Evolutionary conservation across 2,888 invertebrate species (phyloP), one percentile per base, ranked within the genome.

Genomic region (Philopedon plagiatum): DNA sequence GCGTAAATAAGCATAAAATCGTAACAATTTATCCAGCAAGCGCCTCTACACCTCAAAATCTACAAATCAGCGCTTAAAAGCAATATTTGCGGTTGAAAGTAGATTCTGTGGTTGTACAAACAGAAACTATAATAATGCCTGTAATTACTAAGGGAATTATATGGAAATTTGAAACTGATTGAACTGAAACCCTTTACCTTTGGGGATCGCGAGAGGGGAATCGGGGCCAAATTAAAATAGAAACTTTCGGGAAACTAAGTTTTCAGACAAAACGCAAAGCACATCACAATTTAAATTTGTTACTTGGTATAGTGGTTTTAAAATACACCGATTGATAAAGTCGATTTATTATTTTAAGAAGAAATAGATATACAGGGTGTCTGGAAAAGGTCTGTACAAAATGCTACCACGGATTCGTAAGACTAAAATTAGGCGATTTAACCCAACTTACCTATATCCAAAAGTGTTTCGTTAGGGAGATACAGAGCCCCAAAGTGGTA

Each of bases 41-140:
- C 29, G 51, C 51, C 18, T 54, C 51, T 49, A 26, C 49, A 49
- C 49, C 49, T 49, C 26, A 11, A 54, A 29, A 60, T 56, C 61
- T 69, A 69, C 68, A 69, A 69, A 69, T 62, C 68, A 56, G 21
- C 44, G 62, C 68, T 56, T 69, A 62, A 62, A 69, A 62, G 68
- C 68, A 69, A 69, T 69, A 69, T 62, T 69, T 69, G 62, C 62
- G 60, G 68, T 69, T 62, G 56, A 61, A 54, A 69, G 62, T 69
- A 62, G 62, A 69, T 69, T 69, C 68, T 39, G 62, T 44, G 56
- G 54, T 62, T 62, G 57, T 62, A 62, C 62, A 56, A 37, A 51
- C 62, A 44, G 49, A 62, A 69, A 62, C 68, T 56, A 62, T 41
- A 69, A 62, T 62, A 69, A 69, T 62, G 44, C 68, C 56, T 18